Percentiles rank a stretch among this genome's conserved stretches.
Evolutionary conservation across 2,113 vertebrate species (phyloP).

Genomic region (Protobothrops mucrosquamatus): DNA sequence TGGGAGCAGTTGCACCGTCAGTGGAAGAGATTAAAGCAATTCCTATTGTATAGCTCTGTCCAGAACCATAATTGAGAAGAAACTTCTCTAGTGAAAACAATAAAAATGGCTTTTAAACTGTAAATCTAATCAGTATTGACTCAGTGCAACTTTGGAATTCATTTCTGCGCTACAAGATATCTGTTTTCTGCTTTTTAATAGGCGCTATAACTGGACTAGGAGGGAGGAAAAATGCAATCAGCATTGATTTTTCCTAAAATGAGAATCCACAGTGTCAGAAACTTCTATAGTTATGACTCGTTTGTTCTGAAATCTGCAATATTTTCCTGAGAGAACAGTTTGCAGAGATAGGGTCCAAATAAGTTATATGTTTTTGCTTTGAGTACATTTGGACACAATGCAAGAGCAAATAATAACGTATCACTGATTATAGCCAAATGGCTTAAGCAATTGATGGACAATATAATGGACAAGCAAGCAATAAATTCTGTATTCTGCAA

Average conservation of each 20-base stretch:
- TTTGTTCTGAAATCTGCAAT: conserved; percentile 26
- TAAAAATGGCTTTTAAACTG: conserved; percentile 64
- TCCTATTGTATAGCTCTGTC: conserved; percentile 67
- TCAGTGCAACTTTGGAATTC: conserved; percentile 53
- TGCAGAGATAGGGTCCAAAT: background rate
- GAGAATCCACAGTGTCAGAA: conserved; percentile 23
- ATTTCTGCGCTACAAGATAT: conserved; percentile 41
- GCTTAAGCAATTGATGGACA: background rate
- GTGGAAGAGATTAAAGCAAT: conserved; percentile 69
- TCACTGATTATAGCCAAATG: background rate
- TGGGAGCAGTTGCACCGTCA: conserved; percentile 51
- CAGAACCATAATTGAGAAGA: conserved; percentile 62
- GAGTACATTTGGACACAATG: background rate
- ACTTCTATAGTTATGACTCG: conserved; percentile 28
- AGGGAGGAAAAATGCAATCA: conserved; percentile 28
- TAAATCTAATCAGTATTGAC: conserved; percentile 70
- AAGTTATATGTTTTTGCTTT: background rate
- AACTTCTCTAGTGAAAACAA: conserved; percentile 66
- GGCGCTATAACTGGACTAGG: conserved; percentile 12
- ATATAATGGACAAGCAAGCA: background rate
- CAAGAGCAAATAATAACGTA: background rate
- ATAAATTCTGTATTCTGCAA: background rate
- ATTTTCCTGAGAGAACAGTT: conserved; percentile 23
- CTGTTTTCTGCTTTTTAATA: conserved; percentile 24
- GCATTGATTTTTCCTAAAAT: conserved; percentile 49